Evolutionary conservation across 2,113 vertebrate genomes (phyloP), one percentile per base, ranked within the genome.

Genomic region (Phyllopteryx taeniolatus): DNA sequence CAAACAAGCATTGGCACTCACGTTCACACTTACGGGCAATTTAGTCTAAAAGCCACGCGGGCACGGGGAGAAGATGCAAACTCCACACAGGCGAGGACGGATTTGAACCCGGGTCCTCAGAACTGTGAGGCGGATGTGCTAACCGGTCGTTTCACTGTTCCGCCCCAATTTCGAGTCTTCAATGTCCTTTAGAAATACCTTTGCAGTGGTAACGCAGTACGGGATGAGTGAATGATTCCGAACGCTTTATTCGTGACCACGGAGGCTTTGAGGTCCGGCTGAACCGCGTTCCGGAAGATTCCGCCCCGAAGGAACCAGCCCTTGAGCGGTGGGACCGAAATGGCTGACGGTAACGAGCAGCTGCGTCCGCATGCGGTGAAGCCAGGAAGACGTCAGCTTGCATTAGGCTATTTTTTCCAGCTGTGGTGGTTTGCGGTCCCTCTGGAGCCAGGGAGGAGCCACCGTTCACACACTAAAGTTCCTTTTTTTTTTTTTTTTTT

Each of bases 351-450:
- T 42, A 79, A 80, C 74, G 74, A 72, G 71, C 82, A 88, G 85
- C 86, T 83, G 84, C 49, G 53, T 70, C 75, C 79, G 83, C 82
- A 86, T 85, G 83, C 79, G 85, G 88, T 42, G 44, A 72, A 70
- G 82, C 72, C 74, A 73, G 74, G 75, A 77, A 81, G 72, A 76
- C 20, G 46, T 71, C 75, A 82, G 85, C 47, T 83, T 84, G 86
- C 88, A 87, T 87, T 4, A 60, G 59, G 0, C 7, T 7, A 31
- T 5, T 9, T 61, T 61, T 86, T 88, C 71, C 79, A 87, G 78
- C 84, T 88, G 90, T 85, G 90, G 84, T 82, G 85, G 85, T 86
- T 74, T 76, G 51, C 69, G 79, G 78, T 85, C 85, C 81, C 83
- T 2, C 63, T 43, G 85, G 85, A 86, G 79, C 72, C 81, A 79